A percentile compares a stretch with the other conserved stretches of the same genome.
Conservation (phyloP, 2,113 vertebrate species). For the Cyphomyrus plagiostoma region DNA sequence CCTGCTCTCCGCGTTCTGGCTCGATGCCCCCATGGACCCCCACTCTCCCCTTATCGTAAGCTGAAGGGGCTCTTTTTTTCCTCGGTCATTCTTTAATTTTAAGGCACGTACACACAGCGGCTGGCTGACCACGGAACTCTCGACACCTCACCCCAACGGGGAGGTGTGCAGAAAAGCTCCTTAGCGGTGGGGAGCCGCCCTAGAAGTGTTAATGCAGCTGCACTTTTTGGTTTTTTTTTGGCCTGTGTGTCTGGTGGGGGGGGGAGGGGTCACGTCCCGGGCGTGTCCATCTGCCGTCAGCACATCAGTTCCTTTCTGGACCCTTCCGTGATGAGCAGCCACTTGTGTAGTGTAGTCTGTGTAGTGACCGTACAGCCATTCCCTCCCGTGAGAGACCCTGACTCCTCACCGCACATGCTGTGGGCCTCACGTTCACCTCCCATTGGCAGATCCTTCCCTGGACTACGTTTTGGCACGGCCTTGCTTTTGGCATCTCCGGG, state of each 20-base stretch:
- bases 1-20: background rate
- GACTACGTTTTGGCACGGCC: background rate
- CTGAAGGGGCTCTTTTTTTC: background rate
- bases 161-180: background rate
- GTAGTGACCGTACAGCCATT: background rate
- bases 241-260: background rate
- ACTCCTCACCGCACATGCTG: background rate
- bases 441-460: background rate
- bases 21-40: background rate
- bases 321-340: background rate
- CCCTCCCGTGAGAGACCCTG: background rate
- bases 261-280: background rate
- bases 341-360: background rate
- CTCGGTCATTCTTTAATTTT: background rate
- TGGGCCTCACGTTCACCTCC: background rate
- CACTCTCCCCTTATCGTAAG: background rate
- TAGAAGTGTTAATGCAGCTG: background rate
- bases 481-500: background rate
- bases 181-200: background rate
- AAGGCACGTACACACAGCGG: background rate
- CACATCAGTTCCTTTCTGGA: background rate
- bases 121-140: background rate
- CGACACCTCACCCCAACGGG: too few species aligned
- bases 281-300: constrained; percentile 15
- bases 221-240: background rate